phyloP scores from a whole-genome alignment of 2,888 invertebrate genomes.

The Tachina fera region DNA sequence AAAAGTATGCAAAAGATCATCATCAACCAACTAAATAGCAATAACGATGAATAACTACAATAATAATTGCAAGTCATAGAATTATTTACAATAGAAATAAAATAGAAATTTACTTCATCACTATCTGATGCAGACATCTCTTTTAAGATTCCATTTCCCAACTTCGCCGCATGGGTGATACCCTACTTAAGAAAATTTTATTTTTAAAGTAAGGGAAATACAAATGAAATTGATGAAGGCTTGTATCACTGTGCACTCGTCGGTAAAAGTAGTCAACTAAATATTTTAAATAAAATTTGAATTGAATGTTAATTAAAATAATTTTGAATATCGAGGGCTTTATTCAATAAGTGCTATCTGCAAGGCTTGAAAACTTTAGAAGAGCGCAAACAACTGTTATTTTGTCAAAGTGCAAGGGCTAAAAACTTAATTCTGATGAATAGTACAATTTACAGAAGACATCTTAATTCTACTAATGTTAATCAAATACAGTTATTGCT shows the following conservation, averaged over 20 bases:
- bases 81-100: slow-evolving; percentile 50
- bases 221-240: slow-evolving; percentile 9
- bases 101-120: slow-evolving; percentile 39
- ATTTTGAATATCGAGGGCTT: too few species aligned
- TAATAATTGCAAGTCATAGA: slow-evolving; percentile 61
- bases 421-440: too few species aligned
- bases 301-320: slow-evolving; percentile 23
- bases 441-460: too few species aligned
- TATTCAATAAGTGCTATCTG: too few species aligned
- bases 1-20: slow-evolving; percentile 50
- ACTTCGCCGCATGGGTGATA: slow-evolving; percentile 8
- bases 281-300: slow-evolving; percentile 10
- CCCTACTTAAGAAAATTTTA: slow-evolving; percentile 21
- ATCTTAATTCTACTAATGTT: too few species aligned
- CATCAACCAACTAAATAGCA: slow-evolving; percentile 28
- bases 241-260: slow-evolving; percentile 8
- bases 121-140: slow-evolving; percentile 67
- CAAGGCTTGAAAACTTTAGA: too few species aligned
- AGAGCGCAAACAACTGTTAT: too few species aligned
- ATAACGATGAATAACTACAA: slow-evolving; percentile 33
- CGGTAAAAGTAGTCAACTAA: slow-evolving; percentile 18
- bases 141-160: slow-evolving; percentile 36
- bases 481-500: too few species aligned
- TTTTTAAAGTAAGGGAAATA: slow-evolving; percentile 42
- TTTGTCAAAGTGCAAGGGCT: too few species aligned